Evolutionary conservation across 2,888 invertebrate genomes (phyloP), one percentile per base, ranked within the genome.

Genomic region (Eueremaeus valkanovi): DNA sequence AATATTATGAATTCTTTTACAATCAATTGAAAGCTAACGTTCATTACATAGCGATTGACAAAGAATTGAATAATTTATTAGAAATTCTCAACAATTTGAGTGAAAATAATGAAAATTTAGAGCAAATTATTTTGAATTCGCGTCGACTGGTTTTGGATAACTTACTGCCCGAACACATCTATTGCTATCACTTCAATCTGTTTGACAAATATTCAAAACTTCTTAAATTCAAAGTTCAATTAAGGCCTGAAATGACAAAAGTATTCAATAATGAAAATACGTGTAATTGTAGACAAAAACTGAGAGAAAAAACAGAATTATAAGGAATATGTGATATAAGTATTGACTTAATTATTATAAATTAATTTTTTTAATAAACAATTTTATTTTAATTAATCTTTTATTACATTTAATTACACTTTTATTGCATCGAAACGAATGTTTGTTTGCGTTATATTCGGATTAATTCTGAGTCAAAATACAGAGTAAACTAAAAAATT

Each of bases 1-100:
- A 88, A n/a, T 97, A 92, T 84, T 93, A 94, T 83, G 97, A 98
- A 86, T 92, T 93, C 85, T 98, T 95, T 84, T 98, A 98, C 82
- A 84, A 87, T 51, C 87, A 90, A 79, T 84, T 96, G 16, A 82
- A 86, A 75, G 89, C 93, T 0, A 88, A 89, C 84, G 85, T 88
- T 80, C 96, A 98, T 84, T 98, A 89, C 83, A 85, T 97, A 74
- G 91, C 95, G 9, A 85, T 96, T 49, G 88, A 90, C 81, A 84
- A 87, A 66, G 90, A 96, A 83, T 85, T 97, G 27, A 89, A 90
- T 11, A 89, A 97, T 85, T 85, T 97, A 66, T 85, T 91, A 3
- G 88, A 91, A 33, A 89, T 89, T 78, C 85, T 97, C 77, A 87
- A 93, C 83, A 85, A 88, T 81, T 91, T 89, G 6, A 55, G 8